Conservation (phyloP, 2,888 invertebrate genomes). For the Pogonocherus hispidulus region DNA sequence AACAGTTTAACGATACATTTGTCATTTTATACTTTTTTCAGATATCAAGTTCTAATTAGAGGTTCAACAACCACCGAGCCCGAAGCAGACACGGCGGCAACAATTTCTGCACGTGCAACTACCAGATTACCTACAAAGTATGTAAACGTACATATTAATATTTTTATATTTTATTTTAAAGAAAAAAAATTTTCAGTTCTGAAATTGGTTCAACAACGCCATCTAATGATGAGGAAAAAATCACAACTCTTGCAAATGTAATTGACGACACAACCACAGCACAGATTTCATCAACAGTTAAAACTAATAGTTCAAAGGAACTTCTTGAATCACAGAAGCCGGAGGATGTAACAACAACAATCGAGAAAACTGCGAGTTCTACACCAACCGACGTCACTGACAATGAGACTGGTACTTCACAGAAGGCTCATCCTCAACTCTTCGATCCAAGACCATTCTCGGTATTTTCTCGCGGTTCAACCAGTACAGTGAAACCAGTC, state of each 20-base stretch:
- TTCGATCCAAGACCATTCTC: constrained; percentile 63
- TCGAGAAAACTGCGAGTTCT: constrained; percentile 13
- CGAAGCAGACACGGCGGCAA: neutral
- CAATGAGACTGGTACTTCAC: constrained; percentile 38
- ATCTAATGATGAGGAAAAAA: neutral
- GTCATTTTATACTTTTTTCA: constrained; percentile 15
- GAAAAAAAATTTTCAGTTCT: no score
- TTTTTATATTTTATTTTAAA: no score
- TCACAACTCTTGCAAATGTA: constrained; percentile 1
- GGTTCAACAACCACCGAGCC: constrained; percentile 25
- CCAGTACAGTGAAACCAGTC: constrained; percentile 55
- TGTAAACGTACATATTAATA: no score
- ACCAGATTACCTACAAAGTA: constrained; percentile 18
- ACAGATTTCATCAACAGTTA: constrained; percentile 31
- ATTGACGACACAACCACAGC: constrained; percentile 25
- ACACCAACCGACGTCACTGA: constrained; percentile 30
- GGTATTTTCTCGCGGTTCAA: constrained; percentile 53
- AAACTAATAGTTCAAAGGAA: neutral
- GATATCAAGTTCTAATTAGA: constrained; percentile 39
- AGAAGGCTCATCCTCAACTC: constrained; percentile 55
- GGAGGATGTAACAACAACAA: constrained; percentile 26
- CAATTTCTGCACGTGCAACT: neutral
- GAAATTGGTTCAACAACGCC: neutral
- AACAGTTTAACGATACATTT: neutral
- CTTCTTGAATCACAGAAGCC: constrained; percentile 33